A percentile compares a stretch with the other conserved stretches of the same genome.
These are phyloP conservation scores for Petrolisthes cinctipes DNA, from an alignment of 2,888 invertebrate species.

Conservation along the genomic window DNA sequence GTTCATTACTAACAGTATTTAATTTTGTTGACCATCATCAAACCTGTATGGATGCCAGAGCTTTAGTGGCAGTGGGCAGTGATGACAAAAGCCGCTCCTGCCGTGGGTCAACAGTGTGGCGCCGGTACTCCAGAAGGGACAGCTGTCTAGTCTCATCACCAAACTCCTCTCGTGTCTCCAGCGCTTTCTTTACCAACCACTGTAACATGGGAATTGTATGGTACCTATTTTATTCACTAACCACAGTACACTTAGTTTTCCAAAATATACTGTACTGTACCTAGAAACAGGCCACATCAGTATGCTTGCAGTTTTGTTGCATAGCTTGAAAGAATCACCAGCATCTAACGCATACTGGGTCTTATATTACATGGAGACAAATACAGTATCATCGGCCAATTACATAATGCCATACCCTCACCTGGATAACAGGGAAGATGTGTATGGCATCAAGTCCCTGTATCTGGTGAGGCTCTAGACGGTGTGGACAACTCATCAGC, in stretches of 20 bases:
- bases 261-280: too few relatives aligned
- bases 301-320: too few relatives aligned
- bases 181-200: conserved; percentile 97
- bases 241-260: too few relatives aligned
- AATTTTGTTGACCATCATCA: neutral
- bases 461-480: conserved; percentile 97
- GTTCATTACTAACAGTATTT: too few relatives aligned
- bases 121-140: conserved; percentile 75
- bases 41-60: conserved; percentile 45
- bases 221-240: too few relatives aligned
- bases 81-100: conserved; percentile 65
- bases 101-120: conserved; percentile 71
- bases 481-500: conserved; percentile 91
- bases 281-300: too few relatives aligned
- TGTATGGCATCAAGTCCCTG: conserved; percentile 97
- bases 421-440: conserved; percentile 82
- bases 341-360: too few relatives aligned
- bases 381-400: too few relatives aligned
- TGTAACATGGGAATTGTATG: conserved; percentile 71
- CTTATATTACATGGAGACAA: too few relatives aligned
- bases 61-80: conserved; percentile 7
- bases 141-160: conserved; percentile 84
- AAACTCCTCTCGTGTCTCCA: conserved; percentile 87
- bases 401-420: conserved; percentile 12
- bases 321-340: too few relatives aligned